Conservation (phyloP, 2,888 invertebrate genomes). For the Lasioglossum oenotherae region DNA sequence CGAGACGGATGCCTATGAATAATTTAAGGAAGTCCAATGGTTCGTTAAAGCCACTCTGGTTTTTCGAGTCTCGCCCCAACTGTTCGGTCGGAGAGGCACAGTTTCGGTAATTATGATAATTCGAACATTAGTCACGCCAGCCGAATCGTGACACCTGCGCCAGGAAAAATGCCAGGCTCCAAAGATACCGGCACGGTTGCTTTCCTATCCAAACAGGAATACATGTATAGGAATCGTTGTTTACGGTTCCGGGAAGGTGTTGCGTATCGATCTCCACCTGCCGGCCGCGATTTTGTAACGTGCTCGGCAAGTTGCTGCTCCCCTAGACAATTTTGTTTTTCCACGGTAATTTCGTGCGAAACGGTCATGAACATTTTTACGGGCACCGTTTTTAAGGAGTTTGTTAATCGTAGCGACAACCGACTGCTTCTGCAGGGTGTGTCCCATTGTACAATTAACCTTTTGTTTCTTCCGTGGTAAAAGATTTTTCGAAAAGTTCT, state of each 20-base stretch:
- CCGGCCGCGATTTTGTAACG: conserved; percentile 6
- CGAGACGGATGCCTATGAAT: conserved; percentile 27
- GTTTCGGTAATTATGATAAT: conserved; percentile 50
- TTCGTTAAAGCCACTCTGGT: conserved; percentile 30
- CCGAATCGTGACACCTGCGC: conserved; percentile 23
- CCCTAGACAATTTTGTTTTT: conserved; percentile 21
- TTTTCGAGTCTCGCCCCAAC: background rate
- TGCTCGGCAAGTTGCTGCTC: background rate
- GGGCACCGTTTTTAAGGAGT: conserved; percentile 25
- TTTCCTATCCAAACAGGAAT: conserved; percentile 25
- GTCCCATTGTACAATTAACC: conserved; percentile 16
- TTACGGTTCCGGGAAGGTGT: conserved; percentile 48
- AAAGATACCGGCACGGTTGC: background rate
- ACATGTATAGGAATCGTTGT: conserved; percentile 29
- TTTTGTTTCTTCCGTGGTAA: background rate
- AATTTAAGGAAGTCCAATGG: conserved; percentile 34
- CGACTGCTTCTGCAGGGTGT: conserved; percentile 3
- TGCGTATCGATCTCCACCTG: conserved; percentile 43
- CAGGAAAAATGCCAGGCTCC: background rate
- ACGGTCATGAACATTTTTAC: conserved; percentile 35
- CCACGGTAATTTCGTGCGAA: conserved; percentile 17
- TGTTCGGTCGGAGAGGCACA: background rate
- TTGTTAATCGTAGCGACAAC: background rate
- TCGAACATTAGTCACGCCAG: conserved; percentile 10
- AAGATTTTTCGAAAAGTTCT: conserved; percentile 10